Percentiles rank a stretch among this genome's conserved stretches.
Evolutionary conservation across 2,797 vertebrate genomes (phyloP).

Genomic region (Tenualosa ilisha): DNA sequence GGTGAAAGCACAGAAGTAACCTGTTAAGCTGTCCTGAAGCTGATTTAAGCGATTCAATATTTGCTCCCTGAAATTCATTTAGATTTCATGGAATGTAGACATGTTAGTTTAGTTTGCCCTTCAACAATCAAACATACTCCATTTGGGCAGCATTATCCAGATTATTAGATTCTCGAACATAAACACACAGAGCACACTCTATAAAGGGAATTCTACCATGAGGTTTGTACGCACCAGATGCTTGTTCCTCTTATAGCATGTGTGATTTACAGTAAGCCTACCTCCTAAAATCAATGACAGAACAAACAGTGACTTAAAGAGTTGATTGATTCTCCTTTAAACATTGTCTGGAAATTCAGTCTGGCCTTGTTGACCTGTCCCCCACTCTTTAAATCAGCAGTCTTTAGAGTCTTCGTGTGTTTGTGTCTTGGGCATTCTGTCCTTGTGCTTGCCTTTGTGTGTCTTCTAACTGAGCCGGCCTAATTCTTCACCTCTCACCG

Average conservation of each 20-base stretch:
- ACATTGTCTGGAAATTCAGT: background rate
- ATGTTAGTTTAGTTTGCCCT: background rate
- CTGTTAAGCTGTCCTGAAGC: background rate
- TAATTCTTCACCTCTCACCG: slow-evolving; percentile 27
- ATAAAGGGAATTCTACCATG: no score
- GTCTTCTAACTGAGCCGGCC: background rate
- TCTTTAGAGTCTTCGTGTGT: background rate
- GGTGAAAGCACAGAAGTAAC: background rate
- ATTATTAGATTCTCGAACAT: no score
- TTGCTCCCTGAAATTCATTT: background rate
- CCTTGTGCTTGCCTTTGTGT: background rate
- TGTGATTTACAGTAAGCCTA: background rate
- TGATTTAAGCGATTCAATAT: no score
- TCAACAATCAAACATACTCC: no score
- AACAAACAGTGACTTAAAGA: background rate
- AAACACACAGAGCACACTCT: no score
- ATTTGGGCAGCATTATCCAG: no score
- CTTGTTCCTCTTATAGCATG: background rate
- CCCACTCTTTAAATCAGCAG: background rate
- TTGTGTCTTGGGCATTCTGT: background rate
- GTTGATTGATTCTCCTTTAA: slow-evolving; percentile 12
- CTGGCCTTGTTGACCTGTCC: background rate
- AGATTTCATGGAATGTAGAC: background rate
- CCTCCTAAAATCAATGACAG: background rate
- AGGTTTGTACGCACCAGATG: background rate